Evolutionary conservation across 2,797 vertebrate species (phyloP).

Genomic region (Lycodopsis pacificus): DNA sequence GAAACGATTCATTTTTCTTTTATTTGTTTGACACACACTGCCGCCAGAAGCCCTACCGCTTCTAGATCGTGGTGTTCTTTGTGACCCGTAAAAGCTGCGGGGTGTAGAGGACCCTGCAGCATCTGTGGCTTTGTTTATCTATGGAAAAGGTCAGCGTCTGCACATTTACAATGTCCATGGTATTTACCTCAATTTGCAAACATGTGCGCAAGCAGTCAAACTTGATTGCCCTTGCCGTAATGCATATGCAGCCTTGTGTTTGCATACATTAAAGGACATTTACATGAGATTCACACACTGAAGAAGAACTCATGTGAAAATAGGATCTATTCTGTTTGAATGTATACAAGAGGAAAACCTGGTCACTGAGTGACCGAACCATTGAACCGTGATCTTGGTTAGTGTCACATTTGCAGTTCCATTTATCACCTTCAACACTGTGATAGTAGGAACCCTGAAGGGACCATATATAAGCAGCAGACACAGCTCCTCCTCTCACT

Average conservation of each 20-base stretch:
- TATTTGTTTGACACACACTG: conserved; percentile 34
- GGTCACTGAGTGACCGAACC: conserved; percentile 56
- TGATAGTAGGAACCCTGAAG: conserved; percentile 75
- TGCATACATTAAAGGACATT: conserved; percentile 27
- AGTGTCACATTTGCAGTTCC: conserved; percentile 72
- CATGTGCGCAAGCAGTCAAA: conserved; percentile 49
- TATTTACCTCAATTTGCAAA: conserved; percentile 70
- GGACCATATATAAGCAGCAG: conserved; percentile 71
- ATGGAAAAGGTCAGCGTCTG: conserved; percentile 68
- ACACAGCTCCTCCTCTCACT: conserved; percentile 77
- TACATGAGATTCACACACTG: background rate
- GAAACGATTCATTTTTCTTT: conserved; percentile 21
- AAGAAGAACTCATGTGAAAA: conserved; percentile 7
- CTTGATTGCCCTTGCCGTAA: conserved; percentile 37
- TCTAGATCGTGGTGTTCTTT: conserved; percentile 48
- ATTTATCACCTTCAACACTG: conserved; percentile 81
- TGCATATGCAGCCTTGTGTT: conserved; percentile 7
- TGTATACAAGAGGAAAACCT: conserved; percentile 47
- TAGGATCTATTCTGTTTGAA: conserved; percentile 46
- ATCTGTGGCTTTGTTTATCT: conserved; percentile 54
- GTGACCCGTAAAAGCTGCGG: conserved; percentile 64
- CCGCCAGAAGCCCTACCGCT: conserved; percentile 34
- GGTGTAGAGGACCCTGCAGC: conserved; percentile 46
- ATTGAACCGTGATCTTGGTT: conserved; percentile 73
- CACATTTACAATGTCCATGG: conserved; percentile 52